phyloP scores from a whole-genome alignment of 2,888 invertebrate species.

The Ecliptopera silaceata region DNA sequence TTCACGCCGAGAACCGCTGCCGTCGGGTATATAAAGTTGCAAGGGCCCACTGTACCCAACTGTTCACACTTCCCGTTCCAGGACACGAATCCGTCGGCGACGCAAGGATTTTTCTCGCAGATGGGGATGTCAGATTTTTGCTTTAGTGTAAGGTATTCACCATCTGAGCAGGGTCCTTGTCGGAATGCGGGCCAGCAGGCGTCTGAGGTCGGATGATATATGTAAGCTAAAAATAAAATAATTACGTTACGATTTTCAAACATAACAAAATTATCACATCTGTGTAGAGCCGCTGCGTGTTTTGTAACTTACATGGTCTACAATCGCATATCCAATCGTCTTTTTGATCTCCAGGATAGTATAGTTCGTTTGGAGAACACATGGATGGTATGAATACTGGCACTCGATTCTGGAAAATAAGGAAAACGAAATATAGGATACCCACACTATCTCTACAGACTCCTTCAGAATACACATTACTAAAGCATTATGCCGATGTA shows the following conservation, averaged over 20 bases:
- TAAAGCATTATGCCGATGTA: too few relatives aligned
- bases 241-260: too few relatives aligned
- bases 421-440: too few relatives aligned
- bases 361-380: constrained; percentile 85
- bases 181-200: constrained; percentile 85
- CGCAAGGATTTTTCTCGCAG: constrained; percentile 85
- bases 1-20: constrained; percentile 83
- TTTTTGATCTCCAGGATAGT: constrained; percentile 86
- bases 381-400: constrained; percentile 83
- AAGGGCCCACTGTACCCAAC: constrained; percentile 64
- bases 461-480: too few relatives aligned
- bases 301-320: constrained; percentile 70
- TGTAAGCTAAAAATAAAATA: constrained; percentile 65
- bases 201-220: constrained; percentile 85
- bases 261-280: too few relatives aligned
- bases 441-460: too few relatives aligned
- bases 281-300: too few relatives aligned
- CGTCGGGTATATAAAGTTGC: constrained; percentile 55
- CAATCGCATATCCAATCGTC: constrained; percentile 87
- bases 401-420: constrained; percentile 68
- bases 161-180: constrained; percentile 84
- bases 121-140: constrained; percentile 77
- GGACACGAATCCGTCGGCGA: constrained; percentile 70
- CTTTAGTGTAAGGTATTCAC: constrained; percentile 82
- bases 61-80: constrained; percentile 76